Evolutionary conservation across 2,797 vertebrate genomes (phyloP).

Genomic region (Scleropages formosus): DNA sequence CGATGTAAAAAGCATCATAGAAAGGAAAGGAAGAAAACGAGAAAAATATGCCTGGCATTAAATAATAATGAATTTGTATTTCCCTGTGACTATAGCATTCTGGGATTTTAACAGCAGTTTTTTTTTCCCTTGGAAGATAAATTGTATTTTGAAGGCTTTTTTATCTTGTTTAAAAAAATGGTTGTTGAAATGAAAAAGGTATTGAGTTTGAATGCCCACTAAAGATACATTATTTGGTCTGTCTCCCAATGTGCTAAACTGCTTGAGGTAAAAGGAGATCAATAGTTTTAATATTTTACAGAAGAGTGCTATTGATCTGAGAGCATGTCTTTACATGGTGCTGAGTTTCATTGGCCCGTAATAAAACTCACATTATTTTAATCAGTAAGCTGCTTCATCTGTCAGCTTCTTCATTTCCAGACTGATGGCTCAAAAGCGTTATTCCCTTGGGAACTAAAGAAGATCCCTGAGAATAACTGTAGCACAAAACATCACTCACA

Average conservation of each 20-base stretch:
- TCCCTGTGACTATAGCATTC: slow-evolving; percentile 17
- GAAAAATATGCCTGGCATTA: slow-evolving; percentile 33
- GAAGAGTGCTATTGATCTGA: slow-evolving; percentile 66
- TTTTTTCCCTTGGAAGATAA: background rate
- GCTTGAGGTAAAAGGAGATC: slow-evolving; percentile 64
- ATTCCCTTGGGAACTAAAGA: background rate
- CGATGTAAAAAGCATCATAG: background rate
- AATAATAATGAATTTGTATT: slow-evolving; percentile 17
- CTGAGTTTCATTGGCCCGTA: slow-evolving; percentile 43
- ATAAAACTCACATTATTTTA: slow-evolving; percentile 49
- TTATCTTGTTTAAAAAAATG: background rate
- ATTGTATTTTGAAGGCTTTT: background rate
- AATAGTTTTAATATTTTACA: slow-evolving; percentile 72
- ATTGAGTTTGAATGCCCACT: slow-evolving; percentile 64
- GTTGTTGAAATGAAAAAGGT: slow-evolving; percentile 51
- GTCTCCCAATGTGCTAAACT: slow-evolving; percentile 53
- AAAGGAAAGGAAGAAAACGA: too few species aligned
- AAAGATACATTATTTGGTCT: slow-evolving; percentile 62
- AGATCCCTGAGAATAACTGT: slow-evolving; percentile 56
- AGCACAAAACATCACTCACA: slow-evolving; percentile 46
- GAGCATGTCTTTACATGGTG: slow-evolving; percentile 42
- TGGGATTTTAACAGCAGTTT: slow-evolving; percentile 16
- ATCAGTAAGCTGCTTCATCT: slow-evolving; percentile 32
- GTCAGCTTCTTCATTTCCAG: slow-evolving; percentile 36
- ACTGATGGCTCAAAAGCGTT: slow-evolving; percentile 46